Percentiles rank a stretch among this genome's conserved stretches.
Conservation (phyloP, 37 sponge, comb jelly and placozoan genomes). For the Theonella swinhoei region DNA sequence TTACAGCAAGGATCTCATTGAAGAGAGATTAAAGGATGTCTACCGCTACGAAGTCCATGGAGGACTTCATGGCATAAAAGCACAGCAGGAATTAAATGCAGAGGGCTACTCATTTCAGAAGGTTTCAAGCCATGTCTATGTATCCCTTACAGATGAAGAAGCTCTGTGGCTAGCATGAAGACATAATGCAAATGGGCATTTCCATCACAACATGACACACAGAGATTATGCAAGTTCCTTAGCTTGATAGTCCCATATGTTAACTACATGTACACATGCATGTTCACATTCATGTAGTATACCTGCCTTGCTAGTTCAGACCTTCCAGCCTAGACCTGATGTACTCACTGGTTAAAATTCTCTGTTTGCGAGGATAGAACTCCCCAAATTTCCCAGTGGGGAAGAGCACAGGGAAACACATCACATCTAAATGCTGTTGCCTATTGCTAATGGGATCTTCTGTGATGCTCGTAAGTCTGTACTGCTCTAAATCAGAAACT, state of each 20-base stretch:
- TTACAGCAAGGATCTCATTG: neutral
- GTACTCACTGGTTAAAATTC: too few species aligned
- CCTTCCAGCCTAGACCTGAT: too few species aligned
- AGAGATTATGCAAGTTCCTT: conserved; percentile 40
- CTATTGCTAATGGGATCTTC: too few species aligned
- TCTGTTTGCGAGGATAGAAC: too few species aligned
- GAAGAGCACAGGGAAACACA: too few species aligned
- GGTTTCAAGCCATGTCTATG: conserved; percentile 31
- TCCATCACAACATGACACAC: conserved; percentile 32
- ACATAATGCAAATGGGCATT: conserved; percentile 46
- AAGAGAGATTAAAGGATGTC: conserved; percentile 22
- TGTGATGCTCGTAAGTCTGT: too few species aligned
- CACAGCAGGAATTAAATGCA: conserved; percentile 7
- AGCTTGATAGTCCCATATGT: too few species aligned
- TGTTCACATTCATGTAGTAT: neutral
- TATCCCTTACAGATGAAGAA: conserved; percentile 25
- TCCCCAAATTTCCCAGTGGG: too few species aligned
- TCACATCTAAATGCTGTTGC: too few species aligned
- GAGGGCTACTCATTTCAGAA: conserved; percentile 28
- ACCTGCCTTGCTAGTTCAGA: neutral
- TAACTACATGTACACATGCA: neutral
- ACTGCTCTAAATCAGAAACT: too few species aligned
- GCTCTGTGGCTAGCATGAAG: conserved; percentile 26
- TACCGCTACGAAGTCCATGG: too few species aligned
- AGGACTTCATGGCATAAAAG: conserved; percentile 38